Base-by-base conservation (phyloP, 2,113 vertebrate species). In the Hippocampus mohnikei region DNA sequence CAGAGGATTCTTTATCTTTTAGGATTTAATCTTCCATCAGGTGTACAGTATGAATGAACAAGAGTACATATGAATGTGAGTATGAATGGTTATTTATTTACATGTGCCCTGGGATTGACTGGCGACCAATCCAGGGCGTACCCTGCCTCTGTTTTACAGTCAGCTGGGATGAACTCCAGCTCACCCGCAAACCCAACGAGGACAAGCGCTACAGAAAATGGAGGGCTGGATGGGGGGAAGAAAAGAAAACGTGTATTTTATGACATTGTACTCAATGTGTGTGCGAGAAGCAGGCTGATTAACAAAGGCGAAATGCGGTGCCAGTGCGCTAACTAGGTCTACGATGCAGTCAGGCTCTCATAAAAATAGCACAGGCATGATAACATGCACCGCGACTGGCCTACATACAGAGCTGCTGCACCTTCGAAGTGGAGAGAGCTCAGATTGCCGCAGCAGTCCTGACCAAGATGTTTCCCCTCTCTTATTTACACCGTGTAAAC, bases 331-430 rank as follows among this genome's bases (percentile, higher is more conserved):
- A 70, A 63, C 72, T 61, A 66, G 73, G 69, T 74, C 72, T 73
- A 50, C 8, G 56, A 87, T 75, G 80, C 70, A 77, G 77, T 80
- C 52, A 66, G 81, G 82, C 78, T 69, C 73, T 67, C 55, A 41
- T 88, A 88, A 89, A 91, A 90, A 91, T 91, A 91, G 85, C 79
- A 73, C 83, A 78, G 77, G 81, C 71, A 61, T 73, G 65, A 72
- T 78, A 75, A 69, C 78, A 81, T 84, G 80, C 66, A 82, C 82
- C 77, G 68, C 52, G 70, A 73, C 33, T 91, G 88, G 83, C 90
- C 88, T 89, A 88, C 82, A 87, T 91, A 85, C 80, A 73, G 71
- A 13, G 53, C 76, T 75, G 76, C 71, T 67, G 80, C 44, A 66
- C 66, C 75, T 88, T 79, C 81, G 74, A 84, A 85, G 76, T 74